phyloP scores from a whole-genome alignment of 23 tunicate species.

The Halocynthia roretzi region DNA sequence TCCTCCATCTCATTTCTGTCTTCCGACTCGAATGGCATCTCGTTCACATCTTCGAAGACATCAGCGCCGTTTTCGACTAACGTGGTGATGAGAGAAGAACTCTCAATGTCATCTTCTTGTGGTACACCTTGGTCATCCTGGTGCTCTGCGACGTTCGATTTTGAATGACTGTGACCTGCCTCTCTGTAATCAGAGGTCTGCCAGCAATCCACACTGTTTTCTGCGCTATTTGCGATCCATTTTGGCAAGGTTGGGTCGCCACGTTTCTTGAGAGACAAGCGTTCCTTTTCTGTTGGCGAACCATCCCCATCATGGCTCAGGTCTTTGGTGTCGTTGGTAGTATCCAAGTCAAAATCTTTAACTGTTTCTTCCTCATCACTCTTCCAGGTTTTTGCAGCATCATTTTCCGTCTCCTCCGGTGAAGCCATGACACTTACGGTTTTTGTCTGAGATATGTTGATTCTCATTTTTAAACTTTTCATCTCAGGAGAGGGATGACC shows the following conservation, averaged over 20 bases:
- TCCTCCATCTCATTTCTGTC: not conserved
- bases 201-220: constrained; percentile 1
- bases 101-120: not conserved
- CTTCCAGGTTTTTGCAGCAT: not conserved
- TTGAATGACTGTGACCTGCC: not conserved
- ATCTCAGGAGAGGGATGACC: not conserved
- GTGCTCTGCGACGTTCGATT: not conserved
- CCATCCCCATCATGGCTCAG: constrained; percentile 11
- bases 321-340: not conserved
- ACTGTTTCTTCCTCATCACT: not conserved
- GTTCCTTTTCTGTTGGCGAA: constrained; percentile 13
- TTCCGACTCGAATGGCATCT: not conserved
- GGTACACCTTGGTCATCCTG: not conserved
- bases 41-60: not conserved
- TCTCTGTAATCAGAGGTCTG: not conserved
- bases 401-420: not conserved
- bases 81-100: not conserved
- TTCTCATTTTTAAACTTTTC: not conserved
- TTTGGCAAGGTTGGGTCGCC: constrained; percentile 54
- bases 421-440: not conserved
- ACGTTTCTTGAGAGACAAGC: not conserved
- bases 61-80: not conserved
- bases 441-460: not conserved
- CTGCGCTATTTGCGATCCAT: constrained; percentile 21
- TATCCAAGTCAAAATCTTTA: not conserved